These are phyloP conservation scores for Rousettus leschenaultii DNA, from an alignment of 2,113 vertebrate species.

Conservation along the genomic window DNA sequence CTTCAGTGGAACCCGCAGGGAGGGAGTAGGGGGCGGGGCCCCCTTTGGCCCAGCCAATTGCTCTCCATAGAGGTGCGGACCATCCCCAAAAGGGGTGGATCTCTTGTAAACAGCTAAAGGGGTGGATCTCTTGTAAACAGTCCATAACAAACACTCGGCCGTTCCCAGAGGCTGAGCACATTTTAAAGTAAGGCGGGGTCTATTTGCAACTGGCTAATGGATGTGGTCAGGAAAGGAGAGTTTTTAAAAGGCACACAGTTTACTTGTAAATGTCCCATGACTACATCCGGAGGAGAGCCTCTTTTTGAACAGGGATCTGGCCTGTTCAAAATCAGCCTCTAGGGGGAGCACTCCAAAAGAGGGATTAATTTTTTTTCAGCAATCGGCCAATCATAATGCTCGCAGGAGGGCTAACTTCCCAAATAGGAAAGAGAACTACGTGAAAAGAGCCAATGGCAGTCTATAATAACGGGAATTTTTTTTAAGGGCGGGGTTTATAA, in stretches of 20 bases:
- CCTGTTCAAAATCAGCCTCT: neutral
- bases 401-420: neutral
- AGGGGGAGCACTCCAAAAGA: neutral
- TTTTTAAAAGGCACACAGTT: neutral
- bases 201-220: neutral
- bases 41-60: conserved; percentile 56
- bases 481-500: neutral
- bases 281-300: neutral
- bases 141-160: neutral
- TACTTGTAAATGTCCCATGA: neutral
- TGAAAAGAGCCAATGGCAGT: neutral
- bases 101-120: conserved; percentile 52
- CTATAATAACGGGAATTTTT: neutral
- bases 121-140: neutral
- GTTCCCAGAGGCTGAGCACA: neutral
- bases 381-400: neutral
- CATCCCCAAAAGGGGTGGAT: neutral
- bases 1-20: conserved; percentile 9
- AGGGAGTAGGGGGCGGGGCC: conserved; percentile 30
- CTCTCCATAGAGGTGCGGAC: conserved; percentile 46
- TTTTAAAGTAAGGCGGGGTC: neutral
- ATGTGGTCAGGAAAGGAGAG: neutral
- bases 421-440: neutral
- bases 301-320: neutral
- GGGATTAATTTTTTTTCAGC: neutral